A percentile compares a stretch with the other conserved stretches of the same genome.
phyloP scores from a whole-genome alignment of 2,888 invertebrate genomes.

The Harpalus rubripes region DNA sequence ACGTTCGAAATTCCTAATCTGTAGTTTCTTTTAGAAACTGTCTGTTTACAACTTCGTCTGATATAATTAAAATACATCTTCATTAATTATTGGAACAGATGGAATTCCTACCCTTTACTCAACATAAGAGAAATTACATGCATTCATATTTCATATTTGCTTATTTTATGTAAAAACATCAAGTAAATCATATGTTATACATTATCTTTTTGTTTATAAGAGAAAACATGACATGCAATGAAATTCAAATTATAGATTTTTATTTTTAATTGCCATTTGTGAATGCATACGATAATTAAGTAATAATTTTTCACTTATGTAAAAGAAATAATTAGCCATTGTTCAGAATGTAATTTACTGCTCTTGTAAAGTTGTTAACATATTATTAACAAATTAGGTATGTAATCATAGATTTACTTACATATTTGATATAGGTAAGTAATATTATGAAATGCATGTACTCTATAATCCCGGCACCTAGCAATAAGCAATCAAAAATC shows the following conservation, averaged over 20 bases:
- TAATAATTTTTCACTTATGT: slow-evolving; percentile 24
- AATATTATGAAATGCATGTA: no score
- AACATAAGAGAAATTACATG: background rate
- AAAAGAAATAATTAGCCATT: background rate
- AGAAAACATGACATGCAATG: slow-evolving; percentile 20
- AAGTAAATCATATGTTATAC: background rate
- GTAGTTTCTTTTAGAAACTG: background rate
- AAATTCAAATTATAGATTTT: slow-evolving; percentile 24
- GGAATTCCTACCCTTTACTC: background rate
- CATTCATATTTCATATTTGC: background rate
- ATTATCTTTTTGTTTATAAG: background rate
- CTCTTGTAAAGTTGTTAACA: background rate
- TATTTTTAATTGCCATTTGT: slow-evolving; percentile 17
- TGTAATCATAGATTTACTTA: no score
- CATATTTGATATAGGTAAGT: no score
- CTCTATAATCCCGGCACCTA: no score
- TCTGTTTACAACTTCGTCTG: background rate
- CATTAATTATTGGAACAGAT: background rate
- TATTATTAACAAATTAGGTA: no score
- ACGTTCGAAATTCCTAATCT: background rate
- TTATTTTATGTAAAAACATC: slow-evolving; percentile 2
- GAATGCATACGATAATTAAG: background rate
- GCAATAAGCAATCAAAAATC: no score
- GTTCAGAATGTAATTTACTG: slow-evolving; percentile 2
- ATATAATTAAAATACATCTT: background rate